A percentile compares a stretch with the other conserved stretches of the same genome.
phyloP scores from a whole-genome alignment of 2,797 vertebrate species.

The Pangasius macronema region DNA sequence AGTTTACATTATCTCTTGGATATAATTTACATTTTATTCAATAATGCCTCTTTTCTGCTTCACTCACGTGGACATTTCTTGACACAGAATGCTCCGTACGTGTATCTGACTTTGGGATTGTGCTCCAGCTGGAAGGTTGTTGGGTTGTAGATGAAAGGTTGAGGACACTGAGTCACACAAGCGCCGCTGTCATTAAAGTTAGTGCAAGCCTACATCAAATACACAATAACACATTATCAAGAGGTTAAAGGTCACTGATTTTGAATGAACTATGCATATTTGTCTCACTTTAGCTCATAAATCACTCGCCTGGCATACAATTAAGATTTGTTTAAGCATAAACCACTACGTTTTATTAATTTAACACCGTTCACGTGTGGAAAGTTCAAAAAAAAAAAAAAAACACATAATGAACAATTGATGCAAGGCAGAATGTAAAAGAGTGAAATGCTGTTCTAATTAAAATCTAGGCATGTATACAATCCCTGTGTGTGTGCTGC shows the following conservation, averaged over 20 bases:
- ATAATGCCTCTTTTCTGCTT: not conserved
- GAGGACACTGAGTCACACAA: slow-evolving; percentile 94
- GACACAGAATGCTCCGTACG: slow-evolving; percentile 96
- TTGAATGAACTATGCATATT: not conserved
- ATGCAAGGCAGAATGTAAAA: not conserved
- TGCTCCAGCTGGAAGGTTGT: slow-evolving; percentile 94
- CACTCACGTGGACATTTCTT: slow-evolving; percentile 92
- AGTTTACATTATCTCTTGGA: not conserved
- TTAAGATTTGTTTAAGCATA: not conserved
- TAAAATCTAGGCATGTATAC: slow-evolving; percentile 25
- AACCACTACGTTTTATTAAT: not conserved
- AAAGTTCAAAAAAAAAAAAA: not conserved
- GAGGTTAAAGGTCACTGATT: not conserved
- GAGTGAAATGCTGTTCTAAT: slow-evolving; percentile 15
- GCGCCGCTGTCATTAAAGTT: slow-evolving; percentile 98
- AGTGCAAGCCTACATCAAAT: slow-evolving; percentile 81
- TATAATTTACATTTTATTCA: not conserved
- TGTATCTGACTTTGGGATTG: slow-evolving; percentile 94
- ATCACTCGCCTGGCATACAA: not conserved
- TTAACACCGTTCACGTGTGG: not conserved
- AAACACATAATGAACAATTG: not conserved
- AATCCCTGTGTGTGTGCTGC: not conserved
- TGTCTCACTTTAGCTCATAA: not conserved
- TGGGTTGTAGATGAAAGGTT: slow-evolving; percentile 95
- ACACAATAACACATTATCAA: too few species aligned